phyloP scores from a whole-genome alignment of 1,140 invertebrate genomes.

The Philopotamus ludificatus region DNA sequence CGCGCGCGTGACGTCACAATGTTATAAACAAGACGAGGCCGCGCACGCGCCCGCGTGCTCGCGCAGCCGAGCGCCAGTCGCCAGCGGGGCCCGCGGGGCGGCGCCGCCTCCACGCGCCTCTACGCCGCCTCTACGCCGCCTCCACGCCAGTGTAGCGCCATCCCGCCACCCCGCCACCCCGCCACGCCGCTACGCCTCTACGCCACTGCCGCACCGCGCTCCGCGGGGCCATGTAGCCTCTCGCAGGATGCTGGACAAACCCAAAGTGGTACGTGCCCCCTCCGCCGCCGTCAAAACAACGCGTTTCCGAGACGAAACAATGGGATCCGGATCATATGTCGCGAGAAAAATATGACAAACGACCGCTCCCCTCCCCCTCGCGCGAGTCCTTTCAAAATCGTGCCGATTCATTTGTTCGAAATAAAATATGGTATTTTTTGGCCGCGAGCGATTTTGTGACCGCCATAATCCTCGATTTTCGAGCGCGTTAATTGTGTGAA shows the following conservation, averaged over 20 bases:
- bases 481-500: too few species aligned
- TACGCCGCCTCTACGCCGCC: conserved; percentile 19
- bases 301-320: too few species aligned
- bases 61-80: not conserved
- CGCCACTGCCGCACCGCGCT: conserved; percentile 19
- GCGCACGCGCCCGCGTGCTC: not conserved
- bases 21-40: not conserved
- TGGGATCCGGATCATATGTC: too few species aligned
- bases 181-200: conserved; percentile 11
- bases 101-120: not conserved
- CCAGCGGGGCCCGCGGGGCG: conserved; percentile 1
- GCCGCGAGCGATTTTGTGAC: too few species aligned
- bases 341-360: too few species aligned
- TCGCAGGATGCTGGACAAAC: conserved; percentile 39
- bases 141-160: conserved; percentile 2
- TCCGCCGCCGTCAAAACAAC: too few species aligned
- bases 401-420: too few species aligned
- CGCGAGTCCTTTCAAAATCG: too few species aligned
- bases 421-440: too few species aligned
- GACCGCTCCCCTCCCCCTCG: too few species aligned
- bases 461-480: too few species aligned
- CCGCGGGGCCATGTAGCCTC: conserved; percentile 29
- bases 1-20: not conserved
- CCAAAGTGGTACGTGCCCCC: conserved; percentile 41
- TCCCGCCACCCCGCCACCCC: not conserved